Conservation (phyloP, 2,113 vertebrate species). For the Centrocercus urophasianus region DNA sequence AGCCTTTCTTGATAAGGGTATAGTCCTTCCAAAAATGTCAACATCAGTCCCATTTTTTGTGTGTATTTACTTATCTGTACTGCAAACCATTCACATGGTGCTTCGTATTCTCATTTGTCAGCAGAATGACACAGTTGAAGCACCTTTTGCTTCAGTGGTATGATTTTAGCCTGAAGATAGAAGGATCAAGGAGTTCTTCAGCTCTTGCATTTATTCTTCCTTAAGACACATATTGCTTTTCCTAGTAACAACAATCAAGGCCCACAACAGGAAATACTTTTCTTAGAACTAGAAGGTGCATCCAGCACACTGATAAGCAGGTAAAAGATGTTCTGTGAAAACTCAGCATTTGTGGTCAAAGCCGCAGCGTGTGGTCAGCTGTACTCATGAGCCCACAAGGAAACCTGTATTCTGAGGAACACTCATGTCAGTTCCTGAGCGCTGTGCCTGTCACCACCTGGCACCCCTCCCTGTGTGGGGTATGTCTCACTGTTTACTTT, state of each 20-base stretch:
- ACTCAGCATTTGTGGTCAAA: not conserved
- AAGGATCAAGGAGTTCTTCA: not conserved
- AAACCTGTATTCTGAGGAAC: not conserved
- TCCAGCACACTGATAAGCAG: fast-evolving
- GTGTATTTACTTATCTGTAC: not conserved
- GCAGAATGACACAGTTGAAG: fast-evolving
- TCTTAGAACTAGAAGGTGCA: not conserved
- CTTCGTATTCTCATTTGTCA: not conserved
- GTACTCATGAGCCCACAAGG: not conserved
- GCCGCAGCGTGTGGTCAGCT: fast-evolving
- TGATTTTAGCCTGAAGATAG: not conserved
- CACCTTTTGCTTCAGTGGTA: not conserved
- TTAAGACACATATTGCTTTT: fast-evolving
- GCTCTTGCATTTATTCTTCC: not conserved
- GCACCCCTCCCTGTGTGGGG: fast-evolving
- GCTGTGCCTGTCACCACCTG: fast-evolving
- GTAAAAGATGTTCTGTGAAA: not conserved
- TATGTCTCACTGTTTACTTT: not conserved
- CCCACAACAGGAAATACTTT: not conserved
- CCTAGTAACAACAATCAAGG: fast-evolving
- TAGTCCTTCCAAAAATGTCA: not conserved
- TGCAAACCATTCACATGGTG: fast-evolving
- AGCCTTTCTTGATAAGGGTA: not conserved
- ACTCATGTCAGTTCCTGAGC: not conserved
- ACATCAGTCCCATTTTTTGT: fast-evolving